These are phyloP conservation scores for Mesoligia furuncula DNA, from an alignment of 2,888 invertebrate species.

Conservation along the genomic window DNA sequence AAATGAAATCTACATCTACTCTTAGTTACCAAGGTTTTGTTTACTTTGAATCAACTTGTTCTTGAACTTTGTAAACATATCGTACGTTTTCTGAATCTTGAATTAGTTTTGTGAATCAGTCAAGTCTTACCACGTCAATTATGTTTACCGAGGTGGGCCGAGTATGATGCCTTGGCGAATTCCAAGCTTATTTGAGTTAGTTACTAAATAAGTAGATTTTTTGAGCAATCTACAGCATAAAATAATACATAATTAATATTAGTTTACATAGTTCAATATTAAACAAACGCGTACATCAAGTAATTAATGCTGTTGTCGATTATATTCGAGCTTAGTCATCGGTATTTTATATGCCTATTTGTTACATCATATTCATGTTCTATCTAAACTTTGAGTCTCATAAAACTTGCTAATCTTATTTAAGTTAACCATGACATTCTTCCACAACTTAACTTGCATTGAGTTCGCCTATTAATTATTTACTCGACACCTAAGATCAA, in stretches of 20 bases:
- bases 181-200: background rate
- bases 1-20: conserved; percentile 15
- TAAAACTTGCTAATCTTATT: conserved; percentile 22
- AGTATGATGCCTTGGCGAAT: conserved; percentile 13
- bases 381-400: background rate
- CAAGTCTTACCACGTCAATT: conserved; percentile 1
- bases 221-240: background rate
- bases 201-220: background rate
- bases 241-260: background rate
- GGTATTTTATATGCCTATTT: background rate
- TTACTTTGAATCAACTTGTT: conserved; percentile 37
- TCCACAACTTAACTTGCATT: conserved; percentile 46
- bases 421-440: conserved; percentile 38
- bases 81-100: conserved; percentile 55
- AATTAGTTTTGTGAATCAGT: conserved; percentile 29
- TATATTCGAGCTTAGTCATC: background rate
- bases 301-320: background rate
- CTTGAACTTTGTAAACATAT: conserved; percentile 57
- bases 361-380: conserved; percentile 2
- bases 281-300: background rate
- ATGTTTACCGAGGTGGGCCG: conserved; percentile 6
- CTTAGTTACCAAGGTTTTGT: conserved; percentile 33
- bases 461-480: conserved; percentile 66
- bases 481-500: conserved; percentile 61
- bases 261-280: background rate